Base-by-base conservation (phyloP, 2,113 vertebrate genomes). In the Misgurnus mizolepis region DNA sequence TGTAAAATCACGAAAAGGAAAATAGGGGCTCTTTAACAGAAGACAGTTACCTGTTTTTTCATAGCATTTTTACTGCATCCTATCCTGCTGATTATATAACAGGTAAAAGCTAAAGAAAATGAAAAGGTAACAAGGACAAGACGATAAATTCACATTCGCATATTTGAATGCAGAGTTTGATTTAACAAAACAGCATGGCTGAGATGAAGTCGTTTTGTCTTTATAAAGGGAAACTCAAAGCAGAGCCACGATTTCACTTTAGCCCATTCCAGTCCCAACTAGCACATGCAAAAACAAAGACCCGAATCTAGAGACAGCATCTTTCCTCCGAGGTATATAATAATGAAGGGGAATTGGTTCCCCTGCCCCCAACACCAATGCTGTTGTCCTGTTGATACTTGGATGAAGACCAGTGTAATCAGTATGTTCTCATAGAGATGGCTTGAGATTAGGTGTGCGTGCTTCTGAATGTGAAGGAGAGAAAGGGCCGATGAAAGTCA, bases 401-500 rank as follows among this genome's bases (percentile, higher is more conserved):
- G 80, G 65, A 74, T 40, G 14, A 50, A 75, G 65, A 81, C 68
- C 56, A 43, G 43, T 68, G 53, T 74, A 34, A 77, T 77, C 62
- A 77, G 62, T 47, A 47, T 74, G 22, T 39, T 64, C 14, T 4
- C 40, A 73, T 67, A 56, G 43, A 76, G 65, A 61, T 75, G 61
- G 45, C n/a, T 3, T 40, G 45, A 67, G 11, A 76, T 68, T 68
- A 18, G 62, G n/a, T 39, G 50, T 43, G 53, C 53, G 47, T 64
- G 22, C 55, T 18, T 41, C 72, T 67, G 66, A 34, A 61, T 43
- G 66, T 62, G 80, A 69, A 65, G 68, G 67, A 68, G 67, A 67
- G 58, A 73, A 67, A 62, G 75, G 75, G 34, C 18, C 64, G 39
- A 75, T 71, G 58, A 76, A 82, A 76, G 68, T 77, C 58, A 80